phyloP scores from a whole-genome alignment of 2,113 vertebrate species.

The Rhinoptilus africanus region DNA sequence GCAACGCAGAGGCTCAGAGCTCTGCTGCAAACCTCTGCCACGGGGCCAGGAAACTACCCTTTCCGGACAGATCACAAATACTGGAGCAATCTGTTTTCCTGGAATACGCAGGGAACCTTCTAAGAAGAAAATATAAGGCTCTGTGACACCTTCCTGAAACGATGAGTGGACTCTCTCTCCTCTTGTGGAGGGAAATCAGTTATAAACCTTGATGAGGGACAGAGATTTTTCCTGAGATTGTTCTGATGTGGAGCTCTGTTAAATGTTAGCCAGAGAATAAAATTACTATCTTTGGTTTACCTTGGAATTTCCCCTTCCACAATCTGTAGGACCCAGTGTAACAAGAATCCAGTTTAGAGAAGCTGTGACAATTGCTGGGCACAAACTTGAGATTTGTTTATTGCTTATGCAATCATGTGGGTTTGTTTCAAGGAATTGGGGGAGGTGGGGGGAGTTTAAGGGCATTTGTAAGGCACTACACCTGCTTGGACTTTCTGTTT shows the following conservation, averaged over 20 bases:
- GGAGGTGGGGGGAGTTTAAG: not conserved
- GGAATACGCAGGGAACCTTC: not conserved
- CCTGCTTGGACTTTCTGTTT: not conserved
- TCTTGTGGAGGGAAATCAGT: not conserved
- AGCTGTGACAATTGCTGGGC: not conserved
- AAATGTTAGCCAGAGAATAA: not conserved
- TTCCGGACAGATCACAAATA: not conserved
- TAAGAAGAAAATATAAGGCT: not conserved
- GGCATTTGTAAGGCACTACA: not conserved
- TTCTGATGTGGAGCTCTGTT: not conserved
- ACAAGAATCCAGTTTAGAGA: not conserved
- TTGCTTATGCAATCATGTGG: not conserved
- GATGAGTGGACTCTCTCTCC: not conserved
- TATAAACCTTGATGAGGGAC: not conserved
- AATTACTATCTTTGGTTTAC: not conserved
- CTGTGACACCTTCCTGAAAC: not conserved
- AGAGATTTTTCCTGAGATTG: not conserved
- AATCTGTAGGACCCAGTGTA: not conserved
- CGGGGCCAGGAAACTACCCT: accelerated
- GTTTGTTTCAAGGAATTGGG: slow-evolving; percentile 14
- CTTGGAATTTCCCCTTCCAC: not conserved
- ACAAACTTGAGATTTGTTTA: not conserved
- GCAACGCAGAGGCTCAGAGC: not conserved
- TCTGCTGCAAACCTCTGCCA: not conserved
- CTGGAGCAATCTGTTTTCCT: not conserved